These are phyloP conservation scores for Osedax frankpressi DNA, from an alignment of 2,888 invertebrate genomes.

Conservation along the genomic window DNA sequence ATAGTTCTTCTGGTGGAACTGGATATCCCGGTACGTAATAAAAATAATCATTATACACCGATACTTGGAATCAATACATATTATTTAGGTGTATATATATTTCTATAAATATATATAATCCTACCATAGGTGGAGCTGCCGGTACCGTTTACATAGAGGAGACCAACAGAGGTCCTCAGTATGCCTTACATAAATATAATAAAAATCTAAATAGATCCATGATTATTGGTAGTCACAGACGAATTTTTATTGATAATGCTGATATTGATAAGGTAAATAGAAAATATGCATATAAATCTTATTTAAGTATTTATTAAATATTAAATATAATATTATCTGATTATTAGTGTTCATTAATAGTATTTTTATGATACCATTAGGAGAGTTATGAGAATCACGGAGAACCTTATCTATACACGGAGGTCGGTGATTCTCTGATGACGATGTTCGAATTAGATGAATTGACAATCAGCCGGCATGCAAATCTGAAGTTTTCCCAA, in stretches of 20 bases:
- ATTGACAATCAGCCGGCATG: conserved; percentile 29
- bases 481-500: conserved; percentile 30
- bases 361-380: not conserved
- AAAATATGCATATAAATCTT: too few relatives aligned
- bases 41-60: not conserved
- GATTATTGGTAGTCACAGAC: conserved; percentile 27
- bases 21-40: conserved; percentile 24
- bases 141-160: conserved; percentile 34
- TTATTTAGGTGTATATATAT: not conserved
- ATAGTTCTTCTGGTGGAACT: conserved; percentile 30
- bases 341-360: not conserved
- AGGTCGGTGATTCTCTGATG: conserved; percentile 28
- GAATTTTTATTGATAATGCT: conserved; percentile 31
- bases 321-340: not conserved
- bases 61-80: not conserved
- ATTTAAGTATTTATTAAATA: too few relatives aligned
- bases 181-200: conserved; percentile 34
- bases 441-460: conserved; percentile 33
- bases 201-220: conserved; percentile 20
- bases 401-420: conserved; percentile 33
- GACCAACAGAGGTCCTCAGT: conserved; percentile 33
- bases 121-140: conserved; percentile 30
- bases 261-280: conserved; percentile 28
- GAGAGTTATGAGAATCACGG: conserved; percentile 30
- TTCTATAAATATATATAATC: not conserved